phyloP scores from a whole-genome alignment of 2,888 invertebrate species.

The Leistus spinibarbis region DNA sequence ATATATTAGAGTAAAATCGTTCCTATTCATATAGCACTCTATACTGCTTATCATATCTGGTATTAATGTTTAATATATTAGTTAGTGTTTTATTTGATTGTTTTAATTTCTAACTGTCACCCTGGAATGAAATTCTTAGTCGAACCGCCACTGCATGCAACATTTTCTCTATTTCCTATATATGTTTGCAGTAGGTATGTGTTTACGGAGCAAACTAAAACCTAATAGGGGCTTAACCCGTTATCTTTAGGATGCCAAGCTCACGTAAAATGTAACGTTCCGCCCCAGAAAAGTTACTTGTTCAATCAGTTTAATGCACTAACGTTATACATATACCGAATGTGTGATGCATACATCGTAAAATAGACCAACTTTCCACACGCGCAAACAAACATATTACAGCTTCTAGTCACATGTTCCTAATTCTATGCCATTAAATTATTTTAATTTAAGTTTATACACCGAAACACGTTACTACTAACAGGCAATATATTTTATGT shows the following conservation, averaged over 20 bases:
- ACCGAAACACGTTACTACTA: background rate
- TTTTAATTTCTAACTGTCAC: background rate
- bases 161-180: background rate
- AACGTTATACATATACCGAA: background rate
- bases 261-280: constrained; percentile 18
- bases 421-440: background rate
- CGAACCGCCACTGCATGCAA: background rate
- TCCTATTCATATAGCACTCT: too few species aligned
- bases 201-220: constrained; percentile 19
- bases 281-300: constrained; percentile 15
- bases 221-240: constrained; percentile 30
- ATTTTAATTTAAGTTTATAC: background rate
- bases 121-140: background rate
- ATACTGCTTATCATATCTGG: too few species aligned
- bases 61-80: too few species aligned
- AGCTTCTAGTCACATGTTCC: background rate
- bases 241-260: constrained; percentile 15
- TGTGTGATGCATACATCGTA: background rate
- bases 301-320: constrained; percentile 22
- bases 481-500: background rate
- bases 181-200: constrained; percentile 1
- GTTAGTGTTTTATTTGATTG: too few species aligned
- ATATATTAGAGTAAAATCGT: too few species aligned
- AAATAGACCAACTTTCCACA: background rate
- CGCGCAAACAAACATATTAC: background rate